phyloP scores from a whole-genome alignment of 2,113 vertebrate genomes.

The Nycticryphes semicollaris region DNA sequence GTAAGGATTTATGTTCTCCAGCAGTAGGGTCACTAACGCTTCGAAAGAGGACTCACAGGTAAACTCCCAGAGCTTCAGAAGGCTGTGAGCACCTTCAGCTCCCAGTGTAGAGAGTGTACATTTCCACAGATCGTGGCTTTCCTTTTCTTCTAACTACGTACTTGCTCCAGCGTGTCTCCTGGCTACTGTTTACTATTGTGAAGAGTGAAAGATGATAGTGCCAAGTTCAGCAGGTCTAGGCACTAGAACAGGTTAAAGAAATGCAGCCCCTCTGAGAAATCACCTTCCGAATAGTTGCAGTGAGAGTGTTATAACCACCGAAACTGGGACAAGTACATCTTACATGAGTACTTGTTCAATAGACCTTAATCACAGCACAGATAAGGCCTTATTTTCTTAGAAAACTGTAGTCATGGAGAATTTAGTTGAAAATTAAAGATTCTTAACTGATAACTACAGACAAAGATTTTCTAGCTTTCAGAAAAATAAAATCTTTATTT shows the following conservation, averaged over 20 bases:
- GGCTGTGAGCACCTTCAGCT: not conserved
- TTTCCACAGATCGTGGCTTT: not conserved
- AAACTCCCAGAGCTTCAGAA: not conserved
- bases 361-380: not conserved
- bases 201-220: not conserved
- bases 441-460: not conserved
- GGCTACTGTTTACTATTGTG: not conserved
- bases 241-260: not conserved
- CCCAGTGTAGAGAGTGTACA: rapidly evolving
- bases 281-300: not conserved
- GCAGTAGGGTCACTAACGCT: not conserved
- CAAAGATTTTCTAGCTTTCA: not conserved
- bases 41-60: not conserved
- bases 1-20: not conserved
- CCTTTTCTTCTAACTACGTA: not conserved
- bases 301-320: not conserved
- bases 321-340: not conserved
- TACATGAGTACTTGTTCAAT: not conserved
- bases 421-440: not conserved
- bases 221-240: not conserved
- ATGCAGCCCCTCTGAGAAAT: not conserved
- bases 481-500: not conserved
- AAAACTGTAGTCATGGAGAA: not conserved
- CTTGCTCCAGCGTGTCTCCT: not conserved
- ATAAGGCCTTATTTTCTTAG: not conserved